phyloP scores from a whole-genome alignment of 1,140 invertebrate genomes.

The Eriosoma lanigerum region DNA sequence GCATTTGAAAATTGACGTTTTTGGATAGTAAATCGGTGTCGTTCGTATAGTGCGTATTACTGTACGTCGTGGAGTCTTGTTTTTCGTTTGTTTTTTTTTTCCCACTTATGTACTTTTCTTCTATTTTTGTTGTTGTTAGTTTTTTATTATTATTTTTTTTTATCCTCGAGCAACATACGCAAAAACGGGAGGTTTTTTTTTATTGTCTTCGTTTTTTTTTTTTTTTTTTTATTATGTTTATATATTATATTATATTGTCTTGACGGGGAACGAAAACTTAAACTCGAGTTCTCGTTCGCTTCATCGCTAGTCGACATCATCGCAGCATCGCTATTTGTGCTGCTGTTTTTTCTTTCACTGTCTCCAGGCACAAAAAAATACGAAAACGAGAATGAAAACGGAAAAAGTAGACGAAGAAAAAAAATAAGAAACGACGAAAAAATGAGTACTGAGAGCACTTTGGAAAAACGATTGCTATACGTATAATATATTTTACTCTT shows the following conservation, averaged over 20 bases:
- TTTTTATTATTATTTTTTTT: constrained; percentile 30
- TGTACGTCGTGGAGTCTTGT: constrained; percentile 11
- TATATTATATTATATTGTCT: background rate
- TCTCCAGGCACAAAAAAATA: constrained; percentile 8
- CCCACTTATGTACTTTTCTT: background rate
- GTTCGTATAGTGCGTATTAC: constrained; percentile 7
- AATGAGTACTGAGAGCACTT: constrained; percentile 24
- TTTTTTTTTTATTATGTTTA: background rate
- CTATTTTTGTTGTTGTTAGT: background rate
- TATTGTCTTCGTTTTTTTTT: background rate
- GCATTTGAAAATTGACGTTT: constrained; percentile 36
- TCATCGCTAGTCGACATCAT: background rate
- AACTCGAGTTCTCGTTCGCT: background rate
- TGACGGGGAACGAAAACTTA: background rate
- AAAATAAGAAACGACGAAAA: constrained; percentile 9
- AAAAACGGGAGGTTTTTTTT: constrained; percentile 37
- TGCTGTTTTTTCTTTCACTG: background rate
- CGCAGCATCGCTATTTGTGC: background rate
- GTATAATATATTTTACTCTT: background rate
- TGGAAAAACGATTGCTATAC: constrained; percentile 22
- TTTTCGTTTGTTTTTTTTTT: background rate
- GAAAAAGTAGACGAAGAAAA: too few species aligned
- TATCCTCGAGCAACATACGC: constrained; percentile 20
- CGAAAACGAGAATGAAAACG: background rate
- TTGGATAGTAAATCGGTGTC: constrained; percentile 38